Percentiles rank a stretch among this genome's conserved stretches.
phyloP scores from a whole-genome alignment of 2,888 invertebrate species.

The Blastobasis adustella region DNA sequence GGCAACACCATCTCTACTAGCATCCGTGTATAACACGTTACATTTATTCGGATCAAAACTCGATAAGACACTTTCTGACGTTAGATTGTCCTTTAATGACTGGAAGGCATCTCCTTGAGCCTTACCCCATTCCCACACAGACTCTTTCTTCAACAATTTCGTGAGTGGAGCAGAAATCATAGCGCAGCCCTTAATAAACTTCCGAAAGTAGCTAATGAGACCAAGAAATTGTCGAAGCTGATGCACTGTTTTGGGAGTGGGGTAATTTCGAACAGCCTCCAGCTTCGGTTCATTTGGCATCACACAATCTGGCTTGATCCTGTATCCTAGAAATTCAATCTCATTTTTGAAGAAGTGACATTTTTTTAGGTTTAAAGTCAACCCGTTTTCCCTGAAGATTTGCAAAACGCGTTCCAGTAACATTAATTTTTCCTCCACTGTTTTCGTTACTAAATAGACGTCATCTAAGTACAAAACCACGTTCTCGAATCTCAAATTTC shows the following conservation, averaged over 20 bases:
- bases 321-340: conserved; percentile 19
- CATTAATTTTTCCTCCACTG: conserved; percentile 8
- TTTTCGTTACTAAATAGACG: conserved; percentile 6
- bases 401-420: conserved; percentile 8
- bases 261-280: conserved; percentile 15
- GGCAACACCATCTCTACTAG: conserved; percentile 28
- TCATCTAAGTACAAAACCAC: conserved; percentile 12
- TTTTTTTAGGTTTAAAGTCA: conserved; percentile 23
- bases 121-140: conserved; percentile 9
- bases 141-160: conserved; percentile 18
- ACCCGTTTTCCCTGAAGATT: conserved; percentile 12
- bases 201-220: conserved; percentile 24
- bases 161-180: too few species aligned
- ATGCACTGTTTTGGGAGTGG: conserved; percentile 16
- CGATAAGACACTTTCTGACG: too few species aligned
- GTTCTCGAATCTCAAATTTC: conserved; percentile 10
- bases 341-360: conserved; percentile 19
- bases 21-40: conserved; percentile 32
- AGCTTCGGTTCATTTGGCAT: conserved; percentile 16
- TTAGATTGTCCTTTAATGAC: conserved; percentile 7
- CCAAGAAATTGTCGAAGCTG: conserved; percentile 21
- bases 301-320: conserved; percentile 10
- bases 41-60: conserved; percentile 19
- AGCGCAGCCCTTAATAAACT: conserved; percentile 28
- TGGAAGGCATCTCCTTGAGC: conserved; percentile 9